Evolutionary conservation across 2,888 invertebrate genomes (phyloP).

Genomic region (Tachina lurida): DNA sequence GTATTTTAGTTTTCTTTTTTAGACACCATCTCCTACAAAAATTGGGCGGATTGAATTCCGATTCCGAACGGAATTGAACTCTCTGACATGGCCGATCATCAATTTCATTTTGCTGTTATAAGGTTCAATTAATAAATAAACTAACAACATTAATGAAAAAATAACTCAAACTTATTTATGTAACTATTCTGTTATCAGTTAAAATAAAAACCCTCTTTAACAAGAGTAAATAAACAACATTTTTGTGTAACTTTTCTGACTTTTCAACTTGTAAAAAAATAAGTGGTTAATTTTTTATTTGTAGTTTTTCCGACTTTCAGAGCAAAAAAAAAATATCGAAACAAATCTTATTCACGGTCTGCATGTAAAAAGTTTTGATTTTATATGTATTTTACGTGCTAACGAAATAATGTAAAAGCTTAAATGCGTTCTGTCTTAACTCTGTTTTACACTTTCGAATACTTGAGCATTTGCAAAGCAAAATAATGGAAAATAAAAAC

Average conservation of each 20-base stretch:
- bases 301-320: neutral
- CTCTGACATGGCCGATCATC: no score
- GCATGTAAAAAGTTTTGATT: constrained; percentile 52
- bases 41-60: no score
- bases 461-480: neutral
- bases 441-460: constrained; percentile 9
- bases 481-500: constrained; percentile 15
- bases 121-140: no score
- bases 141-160: neutral
- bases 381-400: constrained; percentile 51
- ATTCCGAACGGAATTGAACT: no score
- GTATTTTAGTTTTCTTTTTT: no score
- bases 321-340: neutral
- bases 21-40: no score
- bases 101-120: no score
- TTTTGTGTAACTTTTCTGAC: neutral
- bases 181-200: neutral
- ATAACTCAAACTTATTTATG: neutral
- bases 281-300: neutral
- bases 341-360: constrained; percentile 38
- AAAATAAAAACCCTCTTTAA: neutral
- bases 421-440: constrained; percentile 31
- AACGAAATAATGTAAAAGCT: constrained; percentile 36
- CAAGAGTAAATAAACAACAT: neutral
- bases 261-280: neutral